phyloP scores from a whole-genome alignment of 2,113 vertebrate species.

The Chlorodrepanis virens region DNA sequence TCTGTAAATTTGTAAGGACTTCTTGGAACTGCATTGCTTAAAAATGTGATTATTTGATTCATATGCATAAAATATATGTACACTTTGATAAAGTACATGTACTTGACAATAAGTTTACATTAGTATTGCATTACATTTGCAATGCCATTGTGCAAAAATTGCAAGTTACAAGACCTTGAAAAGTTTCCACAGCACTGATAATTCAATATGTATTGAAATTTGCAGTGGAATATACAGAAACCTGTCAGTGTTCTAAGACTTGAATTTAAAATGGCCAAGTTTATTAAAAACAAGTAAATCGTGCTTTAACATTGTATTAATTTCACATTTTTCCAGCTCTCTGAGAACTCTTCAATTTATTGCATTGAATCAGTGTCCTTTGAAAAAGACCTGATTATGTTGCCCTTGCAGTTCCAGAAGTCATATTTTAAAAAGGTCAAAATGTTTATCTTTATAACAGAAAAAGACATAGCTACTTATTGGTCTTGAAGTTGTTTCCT shows the following conservation, averaged over 20 bases:
- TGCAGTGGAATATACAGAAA: background rate
- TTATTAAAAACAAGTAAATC: background rate
- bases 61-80: background rate
- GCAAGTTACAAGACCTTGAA: background rate
- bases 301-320: background rate
- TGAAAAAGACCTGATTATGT: constrained; percentile 47
- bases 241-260: background rate
- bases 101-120: background rate
- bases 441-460: constrained; percentile 53
- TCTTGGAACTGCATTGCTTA: background rate
- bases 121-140: background rate
- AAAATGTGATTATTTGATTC: background rate
- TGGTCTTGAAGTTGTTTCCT: constrained; percentile 44
- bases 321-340: background rate
- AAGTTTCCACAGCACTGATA: background rate
- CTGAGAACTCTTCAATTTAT: constrained; percentile 56
- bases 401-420: constrained; percentile 30
- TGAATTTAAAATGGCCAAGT: background rate
- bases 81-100: background rate
- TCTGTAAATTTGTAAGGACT: background rate
- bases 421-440: constrained; percentile 65
- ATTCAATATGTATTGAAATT: background rate
- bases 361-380: constrained; percentile 45
- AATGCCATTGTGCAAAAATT: background rate
- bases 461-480: constrained; percentile 48